A percentile compares a stretch with the other conserved stretches of the same genome.
phyloP scores from a whole-genome alignment of 2,113 vertebrate species.

The Peromyscus leucopus region DNA sequence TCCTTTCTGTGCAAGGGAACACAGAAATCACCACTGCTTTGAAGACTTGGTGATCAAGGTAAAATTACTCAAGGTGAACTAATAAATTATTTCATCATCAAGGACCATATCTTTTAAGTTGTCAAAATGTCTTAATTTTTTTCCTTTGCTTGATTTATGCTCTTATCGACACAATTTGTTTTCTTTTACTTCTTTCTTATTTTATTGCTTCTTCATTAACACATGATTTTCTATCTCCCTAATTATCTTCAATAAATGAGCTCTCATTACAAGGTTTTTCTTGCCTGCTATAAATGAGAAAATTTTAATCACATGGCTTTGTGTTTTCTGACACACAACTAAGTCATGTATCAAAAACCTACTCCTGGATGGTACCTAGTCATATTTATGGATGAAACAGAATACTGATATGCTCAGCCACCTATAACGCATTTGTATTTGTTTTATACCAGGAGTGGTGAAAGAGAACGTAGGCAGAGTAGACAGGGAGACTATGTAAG shows the following conservation, averaged over 20 bases:
- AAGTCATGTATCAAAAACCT: neutral
- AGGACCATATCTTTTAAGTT: neutral
- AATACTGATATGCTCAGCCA: neutral
- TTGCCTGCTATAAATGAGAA: neutral
- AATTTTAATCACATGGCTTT: neutral
- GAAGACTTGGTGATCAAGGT: neutral
- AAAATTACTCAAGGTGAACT: neutral
- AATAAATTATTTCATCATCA: neutral
- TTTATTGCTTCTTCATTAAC: neutral
- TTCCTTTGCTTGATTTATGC: neutral
- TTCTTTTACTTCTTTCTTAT: neutral
- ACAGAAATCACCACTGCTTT: neutral
- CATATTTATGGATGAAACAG: neutral
- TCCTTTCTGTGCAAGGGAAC: neutral
- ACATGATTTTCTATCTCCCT: neutral
- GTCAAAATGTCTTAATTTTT: neutral
- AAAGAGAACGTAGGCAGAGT: neutral
- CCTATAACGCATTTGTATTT: neutral
- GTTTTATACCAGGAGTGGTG: neutral
- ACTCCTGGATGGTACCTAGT: neutral
- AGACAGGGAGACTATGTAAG: neutral
- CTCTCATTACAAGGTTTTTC: neutral
- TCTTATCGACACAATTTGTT: neutral
- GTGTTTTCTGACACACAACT: neutral
- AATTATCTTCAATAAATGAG: neutral